Evolutionary conservation across 2,113 vertebrate genomes (phyloP), one percentile per base, ranked within the genome.

Genomic region (Coracopsis vasa): DNA sequence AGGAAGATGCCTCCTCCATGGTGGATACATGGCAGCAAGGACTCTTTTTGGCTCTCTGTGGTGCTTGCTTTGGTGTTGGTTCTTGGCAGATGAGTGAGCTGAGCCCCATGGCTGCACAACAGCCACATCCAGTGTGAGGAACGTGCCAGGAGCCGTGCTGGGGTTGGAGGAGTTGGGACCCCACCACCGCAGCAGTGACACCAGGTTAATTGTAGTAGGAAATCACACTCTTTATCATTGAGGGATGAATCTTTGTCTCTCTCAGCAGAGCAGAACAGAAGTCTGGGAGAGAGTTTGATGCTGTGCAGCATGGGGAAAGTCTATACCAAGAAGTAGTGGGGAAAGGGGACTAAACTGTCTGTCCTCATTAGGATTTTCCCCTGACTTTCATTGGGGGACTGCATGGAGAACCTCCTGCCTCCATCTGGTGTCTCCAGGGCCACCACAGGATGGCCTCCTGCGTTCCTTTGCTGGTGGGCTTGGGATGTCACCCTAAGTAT

Each of bases 141-240:
- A 29, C 6, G 1, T 16, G 29, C 31, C n/a, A 37, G 60, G 79
- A 67, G 9, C n/a, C 0, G 0, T 17, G 35, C 25, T 67, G 77
- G 50, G 54, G 13, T 16, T 65, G 72, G 84, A 58, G 67, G 56
- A 39, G 35, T 4, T 56, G 72, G 64, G 80, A 54, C 42, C 78
- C 16, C 0, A 0, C 21, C 45, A 31, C 11, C 44, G 4, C 35
- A 53, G 10, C 0, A 0, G 27, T 42, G 50, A 47, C 71, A 37
- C 11, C 24, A 15, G 23, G 9, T 41, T 5, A 33, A 27, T n/a
- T 14, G 3, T 18, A 10, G 2, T 8, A 15, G 2, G 25, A 86
- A 79, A 65, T 80, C 67, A 24, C n/a, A 2, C 47, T 54, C 17
- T 54, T 37, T 29, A 2, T 7, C 10, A 15, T 1, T 17, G 61